These are phyloP conservation scores for Lindbergichthys nudifrons DNA, from an alignment of 2,797 vertebrate genomes.

Conservation along the genomic window DNA sequence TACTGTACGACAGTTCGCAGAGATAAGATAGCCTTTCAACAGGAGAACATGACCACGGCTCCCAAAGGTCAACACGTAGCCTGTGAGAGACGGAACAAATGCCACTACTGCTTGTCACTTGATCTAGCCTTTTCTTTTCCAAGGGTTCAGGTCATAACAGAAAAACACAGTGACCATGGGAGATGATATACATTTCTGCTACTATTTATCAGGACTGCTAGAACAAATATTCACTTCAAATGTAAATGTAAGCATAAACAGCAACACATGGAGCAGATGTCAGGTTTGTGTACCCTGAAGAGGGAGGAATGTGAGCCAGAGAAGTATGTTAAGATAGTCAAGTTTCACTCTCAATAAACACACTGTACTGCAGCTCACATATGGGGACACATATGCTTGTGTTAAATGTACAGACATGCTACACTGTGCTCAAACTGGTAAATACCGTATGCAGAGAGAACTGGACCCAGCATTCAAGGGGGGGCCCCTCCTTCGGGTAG, in stretches of 20 bases:
- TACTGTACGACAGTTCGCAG: neutral
- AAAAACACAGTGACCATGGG: constrained; percentile 48
- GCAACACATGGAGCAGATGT: constrained; percentile 28
- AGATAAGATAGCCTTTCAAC: constrained; percentile 4
- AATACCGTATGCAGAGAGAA: neutral
- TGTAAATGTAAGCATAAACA: constrained; percentile 61
- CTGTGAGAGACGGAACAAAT: constrained; percentile 35
- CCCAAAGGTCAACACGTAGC: constrained; percentile 31
- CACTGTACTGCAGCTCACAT: constrained; percentile 8
- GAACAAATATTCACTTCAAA: constrained; percentile 66
- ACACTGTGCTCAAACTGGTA: neutral
- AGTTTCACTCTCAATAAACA: constrained; percentile 72
- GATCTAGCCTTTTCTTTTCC: constrained; percentile 51
- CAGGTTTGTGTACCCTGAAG: constrained; percentile 48
- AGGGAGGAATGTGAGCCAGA: constrained; percentile 48
- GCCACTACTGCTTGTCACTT: constrained; percentile 21
- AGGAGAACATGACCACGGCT: constrained; percentile 6
- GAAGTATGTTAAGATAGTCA: constrained; percentile 21
- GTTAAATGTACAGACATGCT: constrained; percentile 4
- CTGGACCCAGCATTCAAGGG: no score
- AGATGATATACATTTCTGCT: constrained; percentile 61
- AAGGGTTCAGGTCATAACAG: constrained; percentile 51
- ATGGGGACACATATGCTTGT: neutral
- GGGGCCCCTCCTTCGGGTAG: no score
- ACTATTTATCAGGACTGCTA: constrained; percentile 53